These are phyloP conservation scores for Heptranchias perlo DNA, from an alignment of 2,113 vertebrate species.

Conservation along the genomic window DNA sequence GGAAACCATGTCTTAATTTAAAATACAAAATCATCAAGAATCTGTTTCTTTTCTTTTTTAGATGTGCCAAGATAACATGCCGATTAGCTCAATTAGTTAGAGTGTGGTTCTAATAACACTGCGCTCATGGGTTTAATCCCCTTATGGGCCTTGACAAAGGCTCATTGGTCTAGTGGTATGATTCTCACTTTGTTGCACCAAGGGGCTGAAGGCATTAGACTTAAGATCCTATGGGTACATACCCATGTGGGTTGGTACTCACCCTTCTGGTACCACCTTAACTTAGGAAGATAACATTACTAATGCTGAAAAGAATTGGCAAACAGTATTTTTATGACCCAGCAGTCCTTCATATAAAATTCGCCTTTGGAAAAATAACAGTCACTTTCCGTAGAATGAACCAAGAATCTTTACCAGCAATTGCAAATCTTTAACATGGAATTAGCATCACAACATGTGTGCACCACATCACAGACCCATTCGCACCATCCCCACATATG, in stretches of 20 bases:
- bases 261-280: not conserved
- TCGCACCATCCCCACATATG: not conserved
- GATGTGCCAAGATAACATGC: not conserved
- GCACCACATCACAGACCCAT: not conserved
- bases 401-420: not conserved
- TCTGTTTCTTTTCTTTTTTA: not conserved
- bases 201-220: not conserved
- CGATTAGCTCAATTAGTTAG: not conserved
- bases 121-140: too few species aligned
- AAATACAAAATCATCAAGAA: not conserved
- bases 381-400: not conserved
- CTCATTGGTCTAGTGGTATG: not conserved
- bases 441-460: not conserved
- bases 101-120: not conserved
- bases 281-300: not conserved
- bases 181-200: not conserved
- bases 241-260: not conserved
- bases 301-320: not conserved
- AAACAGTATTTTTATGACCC: not conserved
- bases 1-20: not conserved
- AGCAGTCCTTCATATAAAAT: not conserved
- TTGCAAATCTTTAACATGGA: not conserved
- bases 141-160: too few species aligned
- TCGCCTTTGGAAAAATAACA: not conserved
- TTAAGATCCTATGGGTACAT: not conserved